Evolutionary conservation across 2,797 vertebrate species (phyloP).

Genomic region (Sebastes steindachneri): DNA sequence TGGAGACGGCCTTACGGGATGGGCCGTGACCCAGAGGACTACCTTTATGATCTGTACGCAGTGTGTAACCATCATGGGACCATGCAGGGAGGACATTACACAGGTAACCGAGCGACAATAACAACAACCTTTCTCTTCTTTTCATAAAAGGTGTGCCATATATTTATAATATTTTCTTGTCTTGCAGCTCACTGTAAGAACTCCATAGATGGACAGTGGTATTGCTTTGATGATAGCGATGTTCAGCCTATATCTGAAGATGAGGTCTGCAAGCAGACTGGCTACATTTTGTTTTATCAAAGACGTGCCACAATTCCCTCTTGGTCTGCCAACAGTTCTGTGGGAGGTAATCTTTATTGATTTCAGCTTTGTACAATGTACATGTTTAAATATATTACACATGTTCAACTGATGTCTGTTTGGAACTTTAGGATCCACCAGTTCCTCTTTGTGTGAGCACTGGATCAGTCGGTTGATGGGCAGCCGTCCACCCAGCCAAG

Average conservation of each 20-base stretch:
- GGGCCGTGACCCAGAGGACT: constrained; percentile 97
- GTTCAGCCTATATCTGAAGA: constrained; percentile 93
- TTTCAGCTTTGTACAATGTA: not conserved
- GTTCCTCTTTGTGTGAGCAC: constrained; percentile 97
- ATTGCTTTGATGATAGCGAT: constrained; percentile 97
- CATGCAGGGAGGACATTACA: constrained; percentile 99
- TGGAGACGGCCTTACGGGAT: constrained; percentile 96
- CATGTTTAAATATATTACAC: not conserved
- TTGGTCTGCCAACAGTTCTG: constrained; percentile 98
- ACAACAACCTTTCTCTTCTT: not conserved
- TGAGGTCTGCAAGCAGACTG: constrained; percentile 93
- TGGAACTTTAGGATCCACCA: constrained; percentile 90
- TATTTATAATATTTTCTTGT: not conserved
- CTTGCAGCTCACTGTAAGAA: constrained; percentile 95
- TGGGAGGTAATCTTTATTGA: constrained; percentile 86
- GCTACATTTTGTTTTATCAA: constrained; percentile 98
- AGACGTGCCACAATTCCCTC: constrained; percentile 93
- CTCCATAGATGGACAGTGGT: constrained; percentile 97
- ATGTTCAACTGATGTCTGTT: constrained; percentile 10
- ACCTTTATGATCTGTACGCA: constrained; percentile 96
- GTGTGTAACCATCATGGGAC: constrained; percentile 99
- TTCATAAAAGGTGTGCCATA: not conserved
- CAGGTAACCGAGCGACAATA: constrained; percentile 79
- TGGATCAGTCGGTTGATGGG: constrained; percentile 97
- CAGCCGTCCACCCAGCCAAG: constrained; percentile 94